Conservation (phyloP, 2,797 vertebrate species). For the Steatocranus sp. region DNA sequence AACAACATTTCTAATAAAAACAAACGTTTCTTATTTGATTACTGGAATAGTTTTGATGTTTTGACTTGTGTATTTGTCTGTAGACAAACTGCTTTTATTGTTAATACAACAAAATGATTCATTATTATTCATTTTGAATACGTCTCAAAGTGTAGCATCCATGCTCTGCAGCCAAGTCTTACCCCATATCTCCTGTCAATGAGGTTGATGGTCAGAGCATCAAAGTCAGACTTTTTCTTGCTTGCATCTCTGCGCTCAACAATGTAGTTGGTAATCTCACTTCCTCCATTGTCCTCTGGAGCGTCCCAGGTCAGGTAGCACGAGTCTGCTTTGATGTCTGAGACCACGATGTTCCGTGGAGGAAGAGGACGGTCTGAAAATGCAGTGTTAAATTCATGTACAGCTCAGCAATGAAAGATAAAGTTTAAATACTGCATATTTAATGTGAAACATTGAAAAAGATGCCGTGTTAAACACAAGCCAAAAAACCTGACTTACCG, state of each 20-base stretch:
- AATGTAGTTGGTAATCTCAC: constrained; percentile 94
- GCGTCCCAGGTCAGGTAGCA: constrained; percentile 94
- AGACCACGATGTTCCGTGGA: constrained; percentile 86
- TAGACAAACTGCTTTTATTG: not conserved
- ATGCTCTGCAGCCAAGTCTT: not conserved
- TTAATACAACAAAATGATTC: not conserved
- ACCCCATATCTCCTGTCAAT: constrained; percentile 90
- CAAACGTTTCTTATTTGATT: not conserved
- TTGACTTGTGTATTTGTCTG: not conserved
- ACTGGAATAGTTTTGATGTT: not conserved
- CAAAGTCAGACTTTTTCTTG: constrained; percentile 94
- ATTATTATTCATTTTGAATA: not conserved
- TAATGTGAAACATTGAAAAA: not conserved
- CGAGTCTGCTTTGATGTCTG: constrained; percentile 91
- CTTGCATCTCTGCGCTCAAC: constrained; percentile 92
- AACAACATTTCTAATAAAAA: not conserved
- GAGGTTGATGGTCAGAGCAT: constrained; percentile 84
- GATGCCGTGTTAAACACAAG: too few species aligned
- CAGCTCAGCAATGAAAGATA: not conserved
- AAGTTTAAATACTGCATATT: not conserved
- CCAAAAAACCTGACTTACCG: constrained; percentile 50
- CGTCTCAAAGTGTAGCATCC: not conserved
- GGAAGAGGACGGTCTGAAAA: constrained; percentile 88
- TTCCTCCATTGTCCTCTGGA: constrained; percentile 94
- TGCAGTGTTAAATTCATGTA: not conserved